phyloP scores from a whole-genome alignment of 1,140 invertebrate genomes.

The Saccostrea cuccullata region DNA sequence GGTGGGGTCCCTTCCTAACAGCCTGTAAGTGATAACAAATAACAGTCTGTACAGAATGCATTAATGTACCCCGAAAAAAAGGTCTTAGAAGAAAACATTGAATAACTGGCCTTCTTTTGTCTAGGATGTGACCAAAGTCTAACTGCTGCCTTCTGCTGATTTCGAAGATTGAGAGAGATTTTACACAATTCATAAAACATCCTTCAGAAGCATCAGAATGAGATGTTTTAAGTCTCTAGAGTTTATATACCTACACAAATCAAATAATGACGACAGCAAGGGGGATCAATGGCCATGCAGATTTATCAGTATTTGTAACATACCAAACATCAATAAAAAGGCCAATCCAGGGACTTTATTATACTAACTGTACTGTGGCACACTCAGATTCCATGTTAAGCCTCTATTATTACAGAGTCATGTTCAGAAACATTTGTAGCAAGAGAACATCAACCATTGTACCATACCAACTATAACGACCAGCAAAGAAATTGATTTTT shows the following conservation, averaged over 20 bases:
- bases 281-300: background rate
- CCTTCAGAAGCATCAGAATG: background rate
- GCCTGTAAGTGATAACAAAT: slow-evolving; percentile 44
- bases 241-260: background rate
- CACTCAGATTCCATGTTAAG: no score
- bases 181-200: background rate
- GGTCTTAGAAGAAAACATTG: background rate
- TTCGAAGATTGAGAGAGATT: background rate
- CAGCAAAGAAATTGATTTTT: no score
- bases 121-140: background rate
- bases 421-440: no score
- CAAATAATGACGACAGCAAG: background rate
- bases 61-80: background rate
- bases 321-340: background rate
- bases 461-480: no score
- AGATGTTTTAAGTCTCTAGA: background rate
- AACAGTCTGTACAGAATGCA: background rate
- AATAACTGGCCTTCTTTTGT: background rate
- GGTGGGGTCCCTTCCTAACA: slow-evolving; percentile 46
- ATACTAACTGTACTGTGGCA: no score
- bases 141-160: background rate
- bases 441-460: no score
- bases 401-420: no score
- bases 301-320: background rate
- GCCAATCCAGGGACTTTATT: no score